These are phyloP conservation scores for Phalacrocorax carbo DNA, from an alignment of 2,113 vertebrate genomes.

Conservation along the genomic window DNA sequence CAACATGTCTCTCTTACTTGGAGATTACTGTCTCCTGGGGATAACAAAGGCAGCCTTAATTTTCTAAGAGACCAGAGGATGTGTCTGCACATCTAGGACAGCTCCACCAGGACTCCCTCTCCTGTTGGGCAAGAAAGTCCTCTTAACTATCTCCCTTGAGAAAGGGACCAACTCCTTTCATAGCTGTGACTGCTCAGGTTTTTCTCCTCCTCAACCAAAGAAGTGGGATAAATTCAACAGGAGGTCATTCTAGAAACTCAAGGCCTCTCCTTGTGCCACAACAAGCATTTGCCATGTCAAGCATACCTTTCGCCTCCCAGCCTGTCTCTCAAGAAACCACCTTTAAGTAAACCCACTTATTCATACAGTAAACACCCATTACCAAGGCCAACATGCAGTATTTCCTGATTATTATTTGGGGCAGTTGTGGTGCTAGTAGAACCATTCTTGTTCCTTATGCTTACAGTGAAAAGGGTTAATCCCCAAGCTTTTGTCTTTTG, in stretches of 20 bases:
- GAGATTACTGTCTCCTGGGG: neutral
- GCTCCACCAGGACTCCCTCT: neutral
- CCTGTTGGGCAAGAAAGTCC: neutral
- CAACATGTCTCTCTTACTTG: neutral
- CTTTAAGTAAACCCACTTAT: fast-evolving
- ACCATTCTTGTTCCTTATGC: neutral
- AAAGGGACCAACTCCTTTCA: neutral
- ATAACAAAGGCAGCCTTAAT: neutral
- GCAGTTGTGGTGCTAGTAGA: neutral
- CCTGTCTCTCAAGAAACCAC: neutral
- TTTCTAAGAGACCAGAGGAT: neutral
- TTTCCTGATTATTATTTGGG: neutral
- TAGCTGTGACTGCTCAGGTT: neutral
- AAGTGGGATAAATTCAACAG: neutral
- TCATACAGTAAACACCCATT: neutral
- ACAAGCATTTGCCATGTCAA: neutral
- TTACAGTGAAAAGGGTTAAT: fast-evolving
- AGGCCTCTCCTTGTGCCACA: neutral
- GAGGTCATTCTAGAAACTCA: neutral
- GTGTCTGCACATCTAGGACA: neutral
- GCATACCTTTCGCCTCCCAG: neutral
- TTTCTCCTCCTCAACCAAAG: neutral
- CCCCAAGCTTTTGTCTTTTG: neutral
- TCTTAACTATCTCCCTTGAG: neutral
- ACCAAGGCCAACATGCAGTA: neutral